Evolutionary conservation across 2,888 invertebrate genomes (phyloP).

Genomic region (Dicyrtomina minuta): DNA sequence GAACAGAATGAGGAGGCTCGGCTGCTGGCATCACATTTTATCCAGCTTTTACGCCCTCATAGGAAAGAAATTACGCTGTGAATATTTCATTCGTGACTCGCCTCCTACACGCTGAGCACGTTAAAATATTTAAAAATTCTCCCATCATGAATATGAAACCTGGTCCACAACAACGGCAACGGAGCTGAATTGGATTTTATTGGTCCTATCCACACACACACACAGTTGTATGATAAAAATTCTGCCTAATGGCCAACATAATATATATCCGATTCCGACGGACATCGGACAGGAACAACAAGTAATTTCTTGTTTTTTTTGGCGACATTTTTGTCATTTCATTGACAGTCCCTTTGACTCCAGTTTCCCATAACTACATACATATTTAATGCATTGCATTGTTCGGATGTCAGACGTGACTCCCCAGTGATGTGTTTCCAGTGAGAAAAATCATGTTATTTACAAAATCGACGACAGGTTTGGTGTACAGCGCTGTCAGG

Average conservation of each 20-base stretch:
- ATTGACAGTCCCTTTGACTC: too few species aligned
- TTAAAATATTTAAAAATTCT: constrained; percentile 33
- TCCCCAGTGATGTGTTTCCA: too few species aligned
- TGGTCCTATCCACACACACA: background rate
- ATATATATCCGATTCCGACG: background rate
- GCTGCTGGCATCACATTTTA: constrained; percentile 22
- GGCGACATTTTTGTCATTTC: too few species aligned
- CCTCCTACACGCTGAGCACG: constrained; percentile 5
- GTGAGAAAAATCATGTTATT: too few species aligned
- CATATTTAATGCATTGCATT: too few species aligned
- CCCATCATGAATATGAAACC: background rate
- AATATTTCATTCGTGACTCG: constrained; percentile 32
- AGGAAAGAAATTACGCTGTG: constrained; percentile 33
- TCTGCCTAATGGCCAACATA: background rate
- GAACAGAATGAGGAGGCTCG: background rate
- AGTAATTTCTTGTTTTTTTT: background rate
- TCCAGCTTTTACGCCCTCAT: constrained; percentile 24
- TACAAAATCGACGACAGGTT: too few species aligned
- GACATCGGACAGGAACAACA: background rate
- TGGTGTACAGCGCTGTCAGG: too few species aligned
- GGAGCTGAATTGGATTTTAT: constrained; percentile 9
- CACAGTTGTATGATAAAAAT: background rate
- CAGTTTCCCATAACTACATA: too few species aligned
- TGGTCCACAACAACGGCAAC: background rate
- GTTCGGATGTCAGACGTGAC: too few species aligned